Base-by-base conservation (phyloP, 2,113 vertebrate genomes). In the Sterna hirundo region DNA sequence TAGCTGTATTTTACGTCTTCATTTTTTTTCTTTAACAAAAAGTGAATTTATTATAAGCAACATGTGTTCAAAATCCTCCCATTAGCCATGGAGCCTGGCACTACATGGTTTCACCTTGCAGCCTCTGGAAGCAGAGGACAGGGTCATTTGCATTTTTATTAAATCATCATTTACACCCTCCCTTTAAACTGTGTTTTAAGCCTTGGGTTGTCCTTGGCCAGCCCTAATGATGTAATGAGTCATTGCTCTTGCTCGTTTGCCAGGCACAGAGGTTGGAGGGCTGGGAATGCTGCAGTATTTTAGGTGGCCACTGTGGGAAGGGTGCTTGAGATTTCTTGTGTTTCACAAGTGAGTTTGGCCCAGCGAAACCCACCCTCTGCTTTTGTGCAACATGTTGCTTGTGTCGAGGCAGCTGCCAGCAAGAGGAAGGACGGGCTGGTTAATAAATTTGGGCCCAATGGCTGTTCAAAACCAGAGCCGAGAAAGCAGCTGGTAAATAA, bases 1-100 rank as follows among this genome's bases (percentile, higher is more conserved):
- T 83, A 89, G 29, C 23, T 91, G 44, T 71, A 51, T 70, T 94
- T 92, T 65, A 83, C 5, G 9, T 64, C 54, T 77, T 72, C n/a
- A 32, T 26, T 70, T 79, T 91, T 90, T 78, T 88, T 65, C 75
- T 80, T 58, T 86, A 94, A 66, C 87, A 76, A 81, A 57, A 91
- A 68, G 54, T 54, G 55, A 85, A 93, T 96, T 97, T 93, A 79
- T 90, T 91, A 91, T 49, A 60, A 75, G 26, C 58, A 70, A 15
- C 49, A 46, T 54, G 13, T 80, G 90, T 74, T 86, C 30, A 54
- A 52, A 83, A 23, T 29, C 16, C 54, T 80, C 16, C 66, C 14
- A 1, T 44, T 72, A 69, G 29, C 75, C 17, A 9, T 1, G 10
- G 57, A 79, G 52, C 61, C 38, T 38, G 47, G 11, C 17, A 1